Evolutionary conservation across 2,797 vertebrate species (phyloP).

Genomic region (Danio jaintianensis): DNA sequence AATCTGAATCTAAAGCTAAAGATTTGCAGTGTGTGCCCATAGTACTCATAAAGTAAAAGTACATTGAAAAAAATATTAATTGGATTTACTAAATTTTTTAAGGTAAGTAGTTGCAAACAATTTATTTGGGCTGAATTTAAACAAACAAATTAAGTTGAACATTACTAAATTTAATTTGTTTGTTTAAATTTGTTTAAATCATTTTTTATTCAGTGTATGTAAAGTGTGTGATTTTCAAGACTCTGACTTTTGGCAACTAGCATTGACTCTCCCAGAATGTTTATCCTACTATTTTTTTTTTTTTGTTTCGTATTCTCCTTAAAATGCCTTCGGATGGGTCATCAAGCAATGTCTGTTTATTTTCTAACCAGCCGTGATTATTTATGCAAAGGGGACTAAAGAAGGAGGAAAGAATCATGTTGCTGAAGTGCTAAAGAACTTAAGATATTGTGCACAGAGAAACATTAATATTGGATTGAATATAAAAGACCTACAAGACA

Average conservation of each 20-base stretch:
- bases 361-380: neutral
- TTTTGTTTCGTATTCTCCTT: neutral
- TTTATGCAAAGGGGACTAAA: neutral
- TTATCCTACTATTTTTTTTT: neutral
- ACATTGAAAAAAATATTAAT: no score
- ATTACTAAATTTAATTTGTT: no score
- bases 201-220: no score
- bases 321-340: neutral
- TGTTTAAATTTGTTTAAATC: no score
- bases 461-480: neutral
- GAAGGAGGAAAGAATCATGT: neutral
- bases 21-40: no score
- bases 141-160: no score
- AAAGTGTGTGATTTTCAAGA: neutral
- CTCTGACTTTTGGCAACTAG: neutral
- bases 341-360: slow-evolving; percentile 9
- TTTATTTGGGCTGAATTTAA: no score
- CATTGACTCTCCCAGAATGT: neutral
- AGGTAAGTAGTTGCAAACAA: no score
- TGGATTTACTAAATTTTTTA: no score
- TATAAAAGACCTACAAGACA: neutral
- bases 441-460: neutral
- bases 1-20: neutral
- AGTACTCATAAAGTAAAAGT: neutral
- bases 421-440: neutral